These are phyloP conservation scores for Chrysina gloriosa DNA, from an alignment of 2,888 invertebrate genomes.

Conservation along the genomic window DNA sequence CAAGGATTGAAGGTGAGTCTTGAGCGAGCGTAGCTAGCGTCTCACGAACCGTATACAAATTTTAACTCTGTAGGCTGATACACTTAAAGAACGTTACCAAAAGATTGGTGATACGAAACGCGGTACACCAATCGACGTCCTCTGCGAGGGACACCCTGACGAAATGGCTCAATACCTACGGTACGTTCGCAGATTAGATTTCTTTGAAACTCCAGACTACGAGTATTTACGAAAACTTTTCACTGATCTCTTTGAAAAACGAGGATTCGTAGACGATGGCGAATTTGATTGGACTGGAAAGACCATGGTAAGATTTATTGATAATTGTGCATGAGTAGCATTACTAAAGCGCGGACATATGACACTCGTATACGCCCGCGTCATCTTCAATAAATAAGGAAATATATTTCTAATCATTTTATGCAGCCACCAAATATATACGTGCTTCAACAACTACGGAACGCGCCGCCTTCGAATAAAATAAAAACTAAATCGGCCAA, in stretches of 20 bases:
- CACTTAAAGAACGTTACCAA: slow-evolving; percentile 99
- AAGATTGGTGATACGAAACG: slow-evolving; percentile 99
- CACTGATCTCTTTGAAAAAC: slow-evolving; percentile 89
- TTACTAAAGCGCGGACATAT: too few relatives aligned
- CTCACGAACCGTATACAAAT: too few relatives aligned
- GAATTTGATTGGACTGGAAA: slow-evolving; percentile 97
- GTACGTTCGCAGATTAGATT: slow-evolving; percentile 96
- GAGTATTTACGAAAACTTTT: slow-evolving; percentile 97
- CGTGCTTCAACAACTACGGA: slow-evolving; percentile 83
- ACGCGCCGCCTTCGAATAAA: slow-evolving; percentile 88
- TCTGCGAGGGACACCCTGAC: slow-evolving; percentile 89
- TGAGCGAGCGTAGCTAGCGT: too few relatives aligned
- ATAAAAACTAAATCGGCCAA: slow-evolving; percentile 88
- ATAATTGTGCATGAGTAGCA: neutral
- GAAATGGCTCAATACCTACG: slow-evolving; percentile 98
- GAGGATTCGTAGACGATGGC: slow-evolving; percentile 89
- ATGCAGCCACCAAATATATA: slow-evolving; percentile 80
- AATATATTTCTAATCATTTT: neutral
- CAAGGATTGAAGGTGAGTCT: slow-evolving; percentile 88
- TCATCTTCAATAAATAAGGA: too few relatives aligned
- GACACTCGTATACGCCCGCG: too few relatives aligned
- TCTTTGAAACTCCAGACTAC: slow-evolving; percentile 99
- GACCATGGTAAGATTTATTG: slow-evolving; percentile 57
- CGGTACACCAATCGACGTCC: slow-evolving; percentile 96
- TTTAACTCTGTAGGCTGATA: slow-evolving; percentile 89